Conservation (phyloP, 2,888 invertebrate genomes). For the Galeruca laticollis region DNA sequence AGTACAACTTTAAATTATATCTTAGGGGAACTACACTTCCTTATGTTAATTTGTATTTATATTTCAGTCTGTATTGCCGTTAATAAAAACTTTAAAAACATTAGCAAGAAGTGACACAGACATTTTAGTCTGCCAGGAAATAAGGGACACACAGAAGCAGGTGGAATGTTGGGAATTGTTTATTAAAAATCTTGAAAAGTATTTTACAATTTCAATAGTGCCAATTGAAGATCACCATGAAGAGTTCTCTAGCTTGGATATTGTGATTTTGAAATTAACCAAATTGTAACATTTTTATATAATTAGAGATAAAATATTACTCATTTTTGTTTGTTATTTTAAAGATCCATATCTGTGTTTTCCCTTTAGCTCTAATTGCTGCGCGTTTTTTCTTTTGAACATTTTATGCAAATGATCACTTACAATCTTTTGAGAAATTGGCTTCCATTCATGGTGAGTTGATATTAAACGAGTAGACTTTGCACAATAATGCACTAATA, state of each 20-base stretch:
- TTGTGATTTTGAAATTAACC: slow-evolving; percentile 61
- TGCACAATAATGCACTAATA: too few relatives aligned
- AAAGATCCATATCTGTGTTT: too few relatives aligned
- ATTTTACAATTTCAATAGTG: slow-evolving; percentile 67
- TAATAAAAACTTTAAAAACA: slow-evolving; percentile 72
- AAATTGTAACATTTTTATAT: slow-evolving; percentile 28
- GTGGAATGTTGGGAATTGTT: slow-evolving; percentile 68
- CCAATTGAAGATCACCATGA: slow-evolving; percentile 73
- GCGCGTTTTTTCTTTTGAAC: too few relatives aligned
- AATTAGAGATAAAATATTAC: background rate
- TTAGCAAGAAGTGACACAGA: slow-evolving; percentile 68
- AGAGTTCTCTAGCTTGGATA: slow-evolving; percentile 74
- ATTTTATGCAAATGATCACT: too few relatives aligned
- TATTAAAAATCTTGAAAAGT: slow-evolving; percentile 51
- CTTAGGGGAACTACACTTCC: background rate
- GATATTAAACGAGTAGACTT: too few relatives aligned
- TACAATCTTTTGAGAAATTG: too few relatives aligned
- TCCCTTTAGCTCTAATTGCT: too few relatives aligned
- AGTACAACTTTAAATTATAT: too few relatives aligned
- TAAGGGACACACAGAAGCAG: slow-evolving; percentile 74
- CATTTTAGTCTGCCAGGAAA: slow-evolving; percentile 77
- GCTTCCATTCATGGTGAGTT: too few relatives aligned
- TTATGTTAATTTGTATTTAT: background rate
- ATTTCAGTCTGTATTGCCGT: slow-evolving; percentile 72
- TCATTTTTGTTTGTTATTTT: too few relatives aligned